These are phyloP conservation scores for Pachycephus smyrnensis DNA, from an alignment of 2,888 invertebrate genomes.

Conservation along the genomic window DNA sequence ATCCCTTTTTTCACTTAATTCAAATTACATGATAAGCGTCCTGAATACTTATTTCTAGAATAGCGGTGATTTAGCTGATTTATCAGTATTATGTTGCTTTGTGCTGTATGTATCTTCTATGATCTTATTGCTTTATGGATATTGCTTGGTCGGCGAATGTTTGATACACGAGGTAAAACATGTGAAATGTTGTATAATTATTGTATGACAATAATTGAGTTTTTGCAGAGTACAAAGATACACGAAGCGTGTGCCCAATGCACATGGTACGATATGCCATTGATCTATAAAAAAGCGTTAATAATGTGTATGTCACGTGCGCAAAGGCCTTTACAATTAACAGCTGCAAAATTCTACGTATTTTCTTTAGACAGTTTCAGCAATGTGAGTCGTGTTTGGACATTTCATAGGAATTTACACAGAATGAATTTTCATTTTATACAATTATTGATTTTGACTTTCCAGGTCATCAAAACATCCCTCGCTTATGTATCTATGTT, in stretches of 20 bases:
- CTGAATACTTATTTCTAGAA: background rate
- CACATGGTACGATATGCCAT: slow-evolving; percentile 70
- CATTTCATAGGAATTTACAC: background rate
- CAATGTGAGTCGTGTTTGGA: slow-evolving; percentile 59
- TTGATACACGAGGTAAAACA: slow-evolving; percentile 35
- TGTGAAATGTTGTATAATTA: slow-evolving; percentile 19
- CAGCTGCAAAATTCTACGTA: slow-evolving; percentile 70
- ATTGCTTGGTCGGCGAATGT: slow-evolving; percentile 42
- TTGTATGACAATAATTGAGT: background rate
- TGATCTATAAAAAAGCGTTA: slow-evolving; percentile 65
- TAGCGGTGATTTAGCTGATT: background rate
- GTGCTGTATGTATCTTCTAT: slow-evolving; percentile 26
- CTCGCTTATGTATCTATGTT: slow-evolving; percentile 29
- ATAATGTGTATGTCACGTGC: slow-evolving; percentile 70
- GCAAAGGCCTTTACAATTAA: slow-evolving; percentile 68
- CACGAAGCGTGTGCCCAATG: slow-evolving; percentile 69
- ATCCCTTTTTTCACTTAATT: too few species aligned
- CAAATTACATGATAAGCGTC: background rate
- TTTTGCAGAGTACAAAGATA: slow-evolving; percentile 65
- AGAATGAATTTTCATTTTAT: background rate
- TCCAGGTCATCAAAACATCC: slow-evolving; percentile 36
- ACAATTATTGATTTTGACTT: background rate
- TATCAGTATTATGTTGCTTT: slow-evolving; percentile 22
- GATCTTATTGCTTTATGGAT: slow-evolving; percentile 34
- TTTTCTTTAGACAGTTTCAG: slow-evolving; percentile 69